phyloP scores from a whole-genome alignment of 2,797 vertebrate genomes.

The Sebastes alutus region DNA sequence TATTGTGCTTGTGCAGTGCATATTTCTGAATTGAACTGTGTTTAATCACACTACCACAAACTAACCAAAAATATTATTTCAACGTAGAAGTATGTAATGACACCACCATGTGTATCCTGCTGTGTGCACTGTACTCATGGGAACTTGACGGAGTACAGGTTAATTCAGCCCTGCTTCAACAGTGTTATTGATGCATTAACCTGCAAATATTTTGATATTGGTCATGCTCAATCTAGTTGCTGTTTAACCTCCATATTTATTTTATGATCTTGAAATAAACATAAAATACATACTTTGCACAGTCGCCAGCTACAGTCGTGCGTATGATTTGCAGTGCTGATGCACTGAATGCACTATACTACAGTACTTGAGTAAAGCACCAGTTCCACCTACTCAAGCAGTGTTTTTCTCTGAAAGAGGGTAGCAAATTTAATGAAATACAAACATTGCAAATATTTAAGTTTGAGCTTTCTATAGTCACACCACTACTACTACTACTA shows the following conservation, averaged over 20 bases:
- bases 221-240: not conserved
- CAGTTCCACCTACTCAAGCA: not conserved
- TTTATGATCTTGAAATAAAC: not conserved
- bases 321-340: not conserved
- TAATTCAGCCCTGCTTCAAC: not conserved
- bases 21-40: not conserved
- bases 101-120: not conserved
- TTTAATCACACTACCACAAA: not conserved
- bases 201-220: not conserved
- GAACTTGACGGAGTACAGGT: not conserved
- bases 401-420: not conserved
- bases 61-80: not conserved
- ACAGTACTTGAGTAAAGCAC: not conserved
- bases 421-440: not conserved
- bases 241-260: not conserved
- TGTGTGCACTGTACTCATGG: not conserved
- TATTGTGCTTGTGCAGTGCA: not conserved
- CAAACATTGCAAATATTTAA: not conserved
- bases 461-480: not conserved
- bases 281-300: not conserved
- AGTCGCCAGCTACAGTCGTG: not conserved
- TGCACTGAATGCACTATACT: not conserved
- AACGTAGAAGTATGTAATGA: not conserved
- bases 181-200: not conserved
- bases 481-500: not conserved